Evolutionary conservation across 2,113 vertebrate species (phyloP), one percentile per base, ranked within the genome.

Genomic region (Prunella himalayana): DNA sequence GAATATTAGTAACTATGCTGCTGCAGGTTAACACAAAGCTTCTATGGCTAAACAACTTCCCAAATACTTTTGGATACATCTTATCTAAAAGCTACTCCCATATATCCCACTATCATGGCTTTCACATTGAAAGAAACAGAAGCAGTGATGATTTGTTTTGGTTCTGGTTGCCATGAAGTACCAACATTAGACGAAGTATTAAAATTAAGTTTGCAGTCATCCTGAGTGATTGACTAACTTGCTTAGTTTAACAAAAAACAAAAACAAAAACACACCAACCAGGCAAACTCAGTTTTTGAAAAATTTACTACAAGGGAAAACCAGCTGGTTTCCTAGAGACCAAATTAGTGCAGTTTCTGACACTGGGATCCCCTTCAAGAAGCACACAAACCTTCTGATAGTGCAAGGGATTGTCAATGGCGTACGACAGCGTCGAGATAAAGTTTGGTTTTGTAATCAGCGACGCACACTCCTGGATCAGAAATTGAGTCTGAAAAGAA

Each of bases 401-500:
- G 98, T 99, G 99, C 97, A 99, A 98, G 25, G 99, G 99, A 98
- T 99, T 99, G 99, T 99, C 99, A 97, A 99, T 99, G 98, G 99
- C 99, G 99, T 99, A 99, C 69, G 99, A 99, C 95, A 99, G 98
- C 88, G 99, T 99, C 59, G 99, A 99, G 98, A 99, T 99, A 98
- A 99, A 99, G 96, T 99, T 99, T 97, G 99, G 99, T 98, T 99
- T 99, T 65, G 99, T 99, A 95, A 99, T 99, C 98, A 99, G 98
- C 76, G 98, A 99, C 64, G 99, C 98, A 98, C 99, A 99, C 99
- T 99, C 99, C 98, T 99, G 99, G 98, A 99, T 99, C 99, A 99
- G 98, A 99, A 99, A 99, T 91, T 99, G 99, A 98, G 99, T 99
- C 99, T 99, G 98, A 65, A 98, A 97, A 95, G 25, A 95, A 93